Evolutionary conservation across 2,888 invertebrate genomes (phyloP).

Genomic region (Pollenia angustigena): DNA sequence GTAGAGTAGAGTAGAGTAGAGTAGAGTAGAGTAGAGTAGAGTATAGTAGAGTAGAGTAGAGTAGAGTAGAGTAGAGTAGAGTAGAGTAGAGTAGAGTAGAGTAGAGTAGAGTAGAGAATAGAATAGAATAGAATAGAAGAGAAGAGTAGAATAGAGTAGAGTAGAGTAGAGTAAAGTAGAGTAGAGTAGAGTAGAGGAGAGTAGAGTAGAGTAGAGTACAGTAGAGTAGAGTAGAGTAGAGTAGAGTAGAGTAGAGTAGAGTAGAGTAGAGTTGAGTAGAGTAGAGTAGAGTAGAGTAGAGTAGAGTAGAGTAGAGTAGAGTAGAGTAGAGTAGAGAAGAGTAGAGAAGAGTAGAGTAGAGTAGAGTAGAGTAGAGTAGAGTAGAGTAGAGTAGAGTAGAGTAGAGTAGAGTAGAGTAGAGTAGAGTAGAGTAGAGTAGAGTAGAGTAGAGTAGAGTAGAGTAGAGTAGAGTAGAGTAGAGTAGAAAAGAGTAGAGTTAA

Average conservation of each 20-base stretch:
- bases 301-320: background rate
- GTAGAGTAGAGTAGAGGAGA: conserved; percentile 41
- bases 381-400: background rate
- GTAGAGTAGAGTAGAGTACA: conserved; percentile 46
- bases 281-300: conserved; percentile 46
- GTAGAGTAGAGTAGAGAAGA: background rate
- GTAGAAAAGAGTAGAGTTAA: background rate
- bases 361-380: background rate
- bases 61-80: conserved; percentile 40
- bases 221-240: conserved; percentile 54
- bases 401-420: background rate
- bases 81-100: conserved; percentile 39
- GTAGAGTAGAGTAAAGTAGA: conserved; percentile 33
- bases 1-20: conserved; percentile 47
- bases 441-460: background rate
- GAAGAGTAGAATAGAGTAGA: conserved; percentile 36
- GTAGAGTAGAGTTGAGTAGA: conserved; percentile 25
- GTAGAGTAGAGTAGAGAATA: conserved; percentile 36
- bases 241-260: conserved; percentile 45
- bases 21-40: conserved; percentile 30
- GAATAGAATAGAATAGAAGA: conserved; percentile 3
- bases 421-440: background rate
- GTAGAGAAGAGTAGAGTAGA: background rate
- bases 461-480: background rate
- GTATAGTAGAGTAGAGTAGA: conserved; percentile 43